Base-by-base conservation (phyloP, 92 coral and sea anemone species). In the Hydrozoanthus gracilis region DNA sequence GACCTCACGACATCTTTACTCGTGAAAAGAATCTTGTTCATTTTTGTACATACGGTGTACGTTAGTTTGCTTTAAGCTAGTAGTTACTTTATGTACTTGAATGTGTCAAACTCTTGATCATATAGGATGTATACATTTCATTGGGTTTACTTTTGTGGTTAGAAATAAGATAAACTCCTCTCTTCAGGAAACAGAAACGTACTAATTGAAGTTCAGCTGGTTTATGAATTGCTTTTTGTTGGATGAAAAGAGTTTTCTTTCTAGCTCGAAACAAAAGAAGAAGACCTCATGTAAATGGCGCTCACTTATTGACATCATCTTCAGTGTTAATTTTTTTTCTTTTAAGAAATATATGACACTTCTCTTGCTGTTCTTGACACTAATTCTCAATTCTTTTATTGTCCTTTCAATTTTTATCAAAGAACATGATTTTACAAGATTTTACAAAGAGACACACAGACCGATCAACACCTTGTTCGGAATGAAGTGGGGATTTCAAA, bases 91-190 rank as follows among this genome's bases (percentile, higher is more conserved):
- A 46, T 49, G 48, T 58, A 62, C n/a, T 17, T 62, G 62, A 79
- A 80, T 48, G 8, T 80, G 85, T 49, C 61, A 65, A 80, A 56
- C 35, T 17, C 60, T 80, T 47, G 58, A 16, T 27, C 54, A 46
- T 80, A 45, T 18, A 80, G 74, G 73, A 80, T 65, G 51, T 80
- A 80, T 80, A 46, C 73, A 49, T 80, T 80, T 80, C 85, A 80
- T 47, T 80, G 64, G 74, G 85, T 80, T 80, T 80, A 80, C 85
- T 17, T 80, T 80, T 80, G 85, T 80, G 85, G 85, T 80, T 45
- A 80, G 58, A 13, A 65, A 13, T 46, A 80, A 66, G 85, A 80
- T 80, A 80, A 80, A 80, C 74, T 49, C 17, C 66, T 64, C 85
- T 62, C 85, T 18, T 80, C 74, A 64, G 74, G 74, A 64, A 80